A percentile compares a stretch with the other conserved stretches of the same genome.
phyloP scores from a whole-genome alignment of 2,113 vertebrate genomes.

The Alouatta palliata region DNA sequence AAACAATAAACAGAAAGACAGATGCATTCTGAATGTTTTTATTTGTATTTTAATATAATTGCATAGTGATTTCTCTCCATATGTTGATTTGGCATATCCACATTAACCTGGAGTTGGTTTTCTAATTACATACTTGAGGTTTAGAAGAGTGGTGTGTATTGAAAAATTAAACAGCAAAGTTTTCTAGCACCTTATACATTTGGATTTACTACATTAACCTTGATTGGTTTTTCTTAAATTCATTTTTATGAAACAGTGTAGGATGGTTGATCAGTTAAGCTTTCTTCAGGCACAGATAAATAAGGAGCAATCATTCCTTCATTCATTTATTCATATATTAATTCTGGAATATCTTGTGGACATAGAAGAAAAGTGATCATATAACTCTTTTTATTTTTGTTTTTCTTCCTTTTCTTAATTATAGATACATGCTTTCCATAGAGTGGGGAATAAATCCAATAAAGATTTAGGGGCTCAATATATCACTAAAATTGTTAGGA shows the following conservation, averaged over 20 bases:
- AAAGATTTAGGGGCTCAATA: background rate
- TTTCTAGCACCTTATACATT: background rate
- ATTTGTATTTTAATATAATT: background rate
- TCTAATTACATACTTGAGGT: background rate
- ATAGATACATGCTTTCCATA: background rate
- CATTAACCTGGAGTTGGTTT: background rate
- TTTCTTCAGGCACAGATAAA: background rate
- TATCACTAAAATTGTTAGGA: background rate
- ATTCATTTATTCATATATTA: background rate
- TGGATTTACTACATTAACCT: slow-evolving; percentile 1
- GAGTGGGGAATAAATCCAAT: background rate
- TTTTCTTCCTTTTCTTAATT: slow-evolving; percentile 1
- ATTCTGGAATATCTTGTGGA: background rate
- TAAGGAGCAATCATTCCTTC: background rate
- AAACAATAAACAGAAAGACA: background rate
- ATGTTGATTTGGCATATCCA: background rate
- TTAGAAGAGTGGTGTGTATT: background rate
- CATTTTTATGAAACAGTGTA: background rate
- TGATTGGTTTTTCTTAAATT: background rate
- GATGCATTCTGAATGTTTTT: background rate
- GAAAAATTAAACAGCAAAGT: slow-evolving; percentile 22
- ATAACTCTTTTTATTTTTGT: background rate
- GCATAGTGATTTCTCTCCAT: background rate
- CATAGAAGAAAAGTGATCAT: background rate
- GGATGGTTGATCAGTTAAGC: background rate